A percentile compares a stretch with the other conserved stretches of the same genome.
These are phyloP conservation scores for Poecilia picta DNA, from an alignment of 2,797 vertebrate species.

Conservation along the genomic window DNA sequence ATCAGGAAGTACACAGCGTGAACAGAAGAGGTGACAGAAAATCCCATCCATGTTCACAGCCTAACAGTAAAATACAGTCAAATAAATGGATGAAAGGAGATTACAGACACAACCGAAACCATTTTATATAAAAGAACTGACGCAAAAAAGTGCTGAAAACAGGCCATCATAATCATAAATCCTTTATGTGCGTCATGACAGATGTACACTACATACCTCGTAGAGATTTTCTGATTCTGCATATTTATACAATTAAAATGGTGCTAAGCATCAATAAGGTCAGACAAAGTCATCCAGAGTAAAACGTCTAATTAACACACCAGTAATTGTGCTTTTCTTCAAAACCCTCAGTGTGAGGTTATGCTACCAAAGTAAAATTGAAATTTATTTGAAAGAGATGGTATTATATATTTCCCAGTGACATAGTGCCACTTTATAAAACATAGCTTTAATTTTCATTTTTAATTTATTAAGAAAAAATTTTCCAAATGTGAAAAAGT, in stretches of 20 bases:
- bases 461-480: too few relatives aligned
- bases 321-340: too few relatives aligned
- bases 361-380: too few relatives aligned
- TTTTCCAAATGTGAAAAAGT: neutral
- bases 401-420: too few relatives aligned
- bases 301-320: too few relatives aligned
- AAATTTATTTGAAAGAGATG: too few relatives aligned
- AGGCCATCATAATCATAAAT: neutral
- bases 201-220: neutral
- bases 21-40: constrained; percentile 21
- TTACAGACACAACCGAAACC: constrained; percentile 2
- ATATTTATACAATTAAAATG: neutral
- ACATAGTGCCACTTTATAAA: neutral
- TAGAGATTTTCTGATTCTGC: neutral
- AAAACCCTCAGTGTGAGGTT: too few relatives aligned
- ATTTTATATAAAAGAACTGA: constrained; percentile 5
- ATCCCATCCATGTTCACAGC: neutral
- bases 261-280: neutral
- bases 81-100: neutral
- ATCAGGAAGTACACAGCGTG: constrained; percentile 6
- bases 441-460: neutral
- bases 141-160: neutral
- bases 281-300: neutral
- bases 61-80: constrained; percentile 3
- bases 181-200: neutral